These are phyloP conservation scores for Seriola rivoliana DNA, from an alignment of 2,113 vertebrate species.

Conservation along the genomic window DNA sequence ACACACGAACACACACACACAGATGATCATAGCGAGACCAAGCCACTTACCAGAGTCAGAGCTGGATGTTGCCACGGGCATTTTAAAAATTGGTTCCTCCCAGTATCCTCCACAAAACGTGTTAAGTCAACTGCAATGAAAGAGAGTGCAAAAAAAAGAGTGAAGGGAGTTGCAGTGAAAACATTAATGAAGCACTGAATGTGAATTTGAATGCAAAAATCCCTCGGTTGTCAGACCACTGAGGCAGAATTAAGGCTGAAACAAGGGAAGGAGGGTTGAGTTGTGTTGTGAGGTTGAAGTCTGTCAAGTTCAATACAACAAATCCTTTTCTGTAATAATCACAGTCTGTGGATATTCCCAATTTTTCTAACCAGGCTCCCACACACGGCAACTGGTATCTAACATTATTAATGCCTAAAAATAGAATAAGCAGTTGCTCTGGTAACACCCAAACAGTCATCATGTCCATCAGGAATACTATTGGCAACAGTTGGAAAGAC, in stretches of 20 bases:
- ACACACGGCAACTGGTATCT: constrained; percentile 45
- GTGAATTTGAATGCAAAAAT: constrained; percentile 38
- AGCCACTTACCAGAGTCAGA: constrained; percentile 89
- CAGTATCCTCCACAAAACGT: constrained; percentile 60
- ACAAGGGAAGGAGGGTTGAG: background rate
- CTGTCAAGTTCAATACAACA: constrained; percentile 6
- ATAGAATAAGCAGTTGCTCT: constrained; percentile 63
- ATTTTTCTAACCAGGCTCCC: constrained; percentile 41
- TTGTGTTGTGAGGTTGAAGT: background rate
- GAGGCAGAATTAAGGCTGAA: constrained; percentile 14
- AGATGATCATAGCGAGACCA: background rate
- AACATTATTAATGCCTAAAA: constrained; percentile 65
- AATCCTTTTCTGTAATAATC: constrained; percentile 28
- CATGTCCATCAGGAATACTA: constrained; percentile 39
- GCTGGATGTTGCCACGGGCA: constrained; percentile 91
- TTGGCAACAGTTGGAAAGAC: constrained; percentile 58
- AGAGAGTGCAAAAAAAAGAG: constrained; percentile 33
- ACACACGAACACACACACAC: background rate
- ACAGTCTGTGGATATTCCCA: constrained; percentile 30
- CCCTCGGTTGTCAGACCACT: background rate
- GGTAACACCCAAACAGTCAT: constrained; percentile 53
- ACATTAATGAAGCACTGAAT: constrained; percentile 37
- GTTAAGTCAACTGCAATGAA: constrained; percentile 67
- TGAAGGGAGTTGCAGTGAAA: constrained; percentile 25
- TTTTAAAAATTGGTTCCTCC: constrained; percentile 74